These are phyloP conservation scores for Hermaeophaga mercurialis DNA, from an alignment of 2,888 invertebrate species.

Conservation along the genomic window DNA sequence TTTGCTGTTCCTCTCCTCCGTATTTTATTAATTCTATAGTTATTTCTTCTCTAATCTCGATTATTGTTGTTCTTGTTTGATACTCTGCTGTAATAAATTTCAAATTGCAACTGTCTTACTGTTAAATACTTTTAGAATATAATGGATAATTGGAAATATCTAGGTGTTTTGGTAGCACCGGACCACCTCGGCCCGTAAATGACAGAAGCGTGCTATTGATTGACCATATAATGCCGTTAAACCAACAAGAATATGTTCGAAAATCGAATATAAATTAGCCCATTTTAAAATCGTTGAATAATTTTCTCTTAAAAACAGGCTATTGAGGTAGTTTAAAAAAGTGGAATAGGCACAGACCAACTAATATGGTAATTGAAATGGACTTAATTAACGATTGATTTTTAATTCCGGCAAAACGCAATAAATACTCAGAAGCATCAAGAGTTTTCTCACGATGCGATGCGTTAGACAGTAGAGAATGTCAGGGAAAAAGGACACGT, in stretches of 20 bases:
- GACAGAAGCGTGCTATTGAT: slow-evolving; percentile 22
- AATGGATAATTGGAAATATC: too few species aligned
- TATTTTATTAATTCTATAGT: too few species aligned
- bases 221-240: slow-evolving; percentile 20
- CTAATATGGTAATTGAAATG: slow-evolving; percentile 31
- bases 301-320: slow-evolving; percentile 12
- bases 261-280: slow-evolving; percentile 25
- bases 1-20: too few species aligned
- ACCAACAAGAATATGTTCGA: slow-evolving; percentile 18
- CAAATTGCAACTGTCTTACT: too few species aligned
- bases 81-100: too few species aligned
- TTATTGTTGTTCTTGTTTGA: too few species aligned
- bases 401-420: slow-evolving; percentile 23
- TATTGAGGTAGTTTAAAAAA: slow-evolving; percentile 22
- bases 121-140: too few species aligned
- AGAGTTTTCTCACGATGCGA: slow-evolving; percentile 41
- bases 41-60: too few species aligned
- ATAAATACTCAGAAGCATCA: slow-evolving; percentile 34
- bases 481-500: slow-evolving; percentile 39
- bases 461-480: slow-evolving; percentile 40
- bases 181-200: slow-evolving; percentile 17
- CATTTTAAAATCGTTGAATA: slow-evolving; percentile 20
- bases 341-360: slow-evolving; percentile 21
- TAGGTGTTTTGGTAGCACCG: neutral
- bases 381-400: slow-evolving; percentile 26